Conservation (phyloP, 37 sponge, comb jelly and placozoan species). For the Bolinopsis microptera region DNA sequence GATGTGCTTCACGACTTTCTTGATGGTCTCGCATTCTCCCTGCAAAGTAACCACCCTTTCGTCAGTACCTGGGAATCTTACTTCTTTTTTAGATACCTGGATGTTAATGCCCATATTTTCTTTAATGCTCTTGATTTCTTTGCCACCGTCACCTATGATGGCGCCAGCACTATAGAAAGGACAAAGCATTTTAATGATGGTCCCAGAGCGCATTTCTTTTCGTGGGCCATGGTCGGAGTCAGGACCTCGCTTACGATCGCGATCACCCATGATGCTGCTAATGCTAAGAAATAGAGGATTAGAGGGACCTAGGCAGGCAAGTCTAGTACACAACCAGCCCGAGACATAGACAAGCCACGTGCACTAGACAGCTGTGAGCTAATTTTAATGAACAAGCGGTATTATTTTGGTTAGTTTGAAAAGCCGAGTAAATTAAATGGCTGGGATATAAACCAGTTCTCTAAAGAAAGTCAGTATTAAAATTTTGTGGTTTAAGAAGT, state of each 20-base stretch:
- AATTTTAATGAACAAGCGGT: too few species aligned
- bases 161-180: slow-evolving; percentile 66
- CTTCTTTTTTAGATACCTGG: slow-evolving; percentile 65
- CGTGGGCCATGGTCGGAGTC: slow-evolving; percentile 42
- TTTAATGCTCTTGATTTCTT: slow-evolving; percentile 65
- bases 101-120: slow-evolving; percentile 19
- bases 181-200: slow-evolving; percentile 61
- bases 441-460: too few species aligned
- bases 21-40: slow-evolving; percentile 46
- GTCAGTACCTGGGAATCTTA: slow-evolving; percentile 52
- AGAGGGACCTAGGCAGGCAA: slow-evolving; percentile 45
- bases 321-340: slow-evolving; percentile 48
- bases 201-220: slow-evolving; percentile 64
- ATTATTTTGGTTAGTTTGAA: neutral
- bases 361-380: slow-evolving; percentile 10
- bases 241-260: slow-evolving; percentile 66
- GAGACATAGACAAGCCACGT: slow-evolving; percentile 36
- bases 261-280: slow-evolving; percentile 43
- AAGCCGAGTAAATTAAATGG: neutral
- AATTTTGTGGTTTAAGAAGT: neutral
- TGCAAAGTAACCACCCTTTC: slow-evolving; percentile 46
- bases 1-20: slow-evolving; percentile 52
- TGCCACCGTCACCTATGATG: slow-evolving; percentile 60
- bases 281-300: slow-evolving; percentile 11
- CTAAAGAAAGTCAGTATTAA: neutral